These are phyloP conservation scores for Aphodius granarius DNA, from an alignment of 2,888 invertebrate genomes.

Conservation along the genomic window DNA sequence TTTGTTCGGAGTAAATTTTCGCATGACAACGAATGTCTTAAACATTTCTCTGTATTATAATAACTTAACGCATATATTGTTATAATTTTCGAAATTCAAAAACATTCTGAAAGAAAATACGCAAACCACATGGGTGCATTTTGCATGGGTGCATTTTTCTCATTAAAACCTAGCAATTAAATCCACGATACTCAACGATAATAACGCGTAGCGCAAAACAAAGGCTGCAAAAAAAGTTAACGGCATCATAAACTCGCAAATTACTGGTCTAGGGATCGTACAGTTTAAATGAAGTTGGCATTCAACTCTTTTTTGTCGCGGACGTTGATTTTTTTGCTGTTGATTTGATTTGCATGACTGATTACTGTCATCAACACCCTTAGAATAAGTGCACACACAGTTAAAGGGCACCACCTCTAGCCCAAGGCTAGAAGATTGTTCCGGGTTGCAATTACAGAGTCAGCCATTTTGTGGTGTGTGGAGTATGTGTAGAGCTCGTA, in stretches of 20 bases:
- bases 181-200: constrained; percentile 24
- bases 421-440: neutral
- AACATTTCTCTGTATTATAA: too few relatives aligned
- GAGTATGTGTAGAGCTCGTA: neutral
- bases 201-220: constrained; percentile 37
- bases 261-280: neutral
- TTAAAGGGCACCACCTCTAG: neutral
- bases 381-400: neutral
- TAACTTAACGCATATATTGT: too few relatives aligned
- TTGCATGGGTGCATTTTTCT: constrained; percentile 51
- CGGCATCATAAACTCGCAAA: neutral
- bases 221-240: constrained; percentile 33
- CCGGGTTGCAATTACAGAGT: neutral
- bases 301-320: neutral
- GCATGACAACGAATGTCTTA: too few relatives aligned
- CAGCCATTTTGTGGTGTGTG: neutral
- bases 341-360: neutral
- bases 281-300: neutral
- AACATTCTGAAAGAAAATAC: neutral
- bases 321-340: too few relatives aligned
- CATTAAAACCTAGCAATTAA: constrained; percentile 53
- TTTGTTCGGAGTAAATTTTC: too few relatives aligned
- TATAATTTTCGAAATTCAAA: neutral
- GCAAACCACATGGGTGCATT: neutral
- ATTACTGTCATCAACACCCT: neutral